These are phyloP conservation scores for Galaxea fascicularis DNA, from an alignment of 92 coral and sea anemone species.

Conservation along the genomic window DNA sequence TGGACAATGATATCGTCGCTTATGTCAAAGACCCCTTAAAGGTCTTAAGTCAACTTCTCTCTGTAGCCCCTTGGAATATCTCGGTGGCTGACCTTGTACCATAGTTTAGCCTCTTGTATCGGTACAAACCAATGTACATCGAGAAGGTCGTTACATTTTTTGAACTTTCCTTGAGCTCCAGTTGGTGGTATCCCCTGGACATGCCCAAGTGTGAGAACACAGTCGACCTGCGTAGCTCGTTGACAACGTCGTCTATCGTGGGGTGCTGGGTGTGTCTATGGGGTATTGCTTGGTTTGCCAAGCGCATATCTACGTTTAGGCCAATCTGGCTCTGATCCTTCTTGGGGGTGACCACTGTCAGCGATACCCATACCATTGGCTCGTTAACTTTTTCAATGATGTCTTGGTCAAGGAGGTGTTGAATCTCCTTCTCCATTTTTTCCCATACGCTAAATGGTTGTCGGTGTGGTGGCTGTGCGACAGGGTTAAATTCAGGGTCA, in stretches of 20 bases:
- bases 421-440: constrained; percentile 35
- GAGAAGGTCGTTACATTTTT: background rate
- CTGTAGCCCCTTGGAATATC: no score
- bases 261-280: constrained; percentile 29
- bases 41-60: no score
- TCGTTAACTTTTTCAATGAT: constrained; percentile 40
- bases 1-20: constrained; percentile 61
- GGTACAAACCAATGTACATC: background rate
- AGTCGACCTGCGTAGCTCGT: background rate
- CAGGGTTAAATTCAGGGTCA: background rate
- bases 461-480: background rate
- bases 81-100: constrained; percentile 57
- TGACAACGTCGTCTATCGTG: constrained; percentile 44
- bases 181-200: constrained; percentile 46
- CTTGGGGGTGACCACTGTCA: constrained; percentile 49
- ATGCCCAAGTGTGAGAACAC: constrained; percentile 18
- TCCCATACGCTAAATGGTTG: constrained; percentile 34
- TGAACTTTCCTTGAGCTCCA: no score
- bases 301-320: constrained; percentile 53
- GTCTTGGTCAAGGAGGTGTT: constrained; percentile 31
- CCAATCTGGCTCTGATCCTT: constrained; percentile 44
- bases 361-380: constrained; percentile 21
- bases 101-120: constrained; percentile 43
- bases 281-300: constrained; percentile 57
- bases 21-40: constrained; percentile 45